Conservation (phyloP, 2,888 invertebrate genomes). For the Ernsta delagoae region DNA sequence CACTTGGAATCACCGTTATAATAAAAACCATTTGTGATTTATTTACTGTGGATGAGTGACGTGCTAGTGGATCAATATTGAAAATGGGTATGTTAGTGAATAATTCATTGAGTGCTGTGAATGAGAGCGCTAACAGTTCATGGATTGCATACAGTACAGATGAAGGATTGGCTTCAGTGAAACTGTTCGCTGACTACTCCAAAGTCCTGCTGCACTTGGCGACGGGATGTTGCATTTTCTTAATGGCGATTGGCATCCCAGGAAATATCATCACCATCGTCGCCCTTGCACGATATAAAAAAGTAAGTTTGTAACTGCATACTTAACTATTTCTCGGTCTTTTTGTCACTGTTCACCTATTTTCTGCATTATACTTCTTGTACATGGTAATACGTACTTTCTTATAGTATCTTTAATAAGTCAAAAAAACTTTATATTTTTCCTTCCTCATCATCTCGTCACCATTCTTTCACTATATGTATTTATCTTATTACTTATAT, state of each 20-base stretch:
- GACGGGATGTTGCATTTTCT: conserved; percentile 88
- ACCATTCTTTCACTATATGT: too few species aligned
- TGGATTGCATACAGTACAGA: conserved; percentile 45
- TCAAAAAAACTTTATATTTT: too few species aligned
- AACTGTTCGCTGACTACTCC: conserved; percentile 88
- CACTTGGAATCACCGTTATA: conserved; percentile 54
- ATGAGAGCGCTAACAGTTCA: conserved; percentile 39
- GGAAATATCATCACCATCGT: conserved; percentile 92
- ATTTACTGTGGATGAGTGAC: conserved; percentile 58
- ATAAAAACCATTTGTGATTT: conserved; percentile 60
- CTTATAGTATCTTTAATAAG: too few species aligned
- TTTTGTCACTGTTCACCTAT: too few species aligned
- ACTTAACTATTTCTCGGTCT: too few species aligned
- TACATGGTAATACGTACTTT: too few species aligned
- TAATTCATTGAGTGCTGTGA: conserved; percentile 40
- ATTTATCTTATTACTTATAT: too few species aligned
- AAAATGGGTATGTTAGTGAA: conserved; percentile 47
- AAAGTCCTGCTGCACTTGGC: conserved; percentile 88
- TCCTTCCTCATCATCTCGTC: too few species aligned
- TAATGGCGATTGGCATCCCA: conserved; percentile 91
- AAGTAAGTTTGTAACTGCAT: too few species aligned
- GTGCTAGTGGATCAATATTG: conserved; percentile 36
- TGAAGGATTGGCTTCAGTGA: conserved; percentile 60
- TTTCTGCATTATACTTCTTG: too few species aligned
- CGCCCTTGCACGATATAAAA: conserved; percentile 90